A percentile compares a stretch with the other conserved stretches of the same genome.
Evolutionary conservation across 2,797 vertebrate genomes (phyloP).

Genomic region (Aratinga solstitialis): DNA sequence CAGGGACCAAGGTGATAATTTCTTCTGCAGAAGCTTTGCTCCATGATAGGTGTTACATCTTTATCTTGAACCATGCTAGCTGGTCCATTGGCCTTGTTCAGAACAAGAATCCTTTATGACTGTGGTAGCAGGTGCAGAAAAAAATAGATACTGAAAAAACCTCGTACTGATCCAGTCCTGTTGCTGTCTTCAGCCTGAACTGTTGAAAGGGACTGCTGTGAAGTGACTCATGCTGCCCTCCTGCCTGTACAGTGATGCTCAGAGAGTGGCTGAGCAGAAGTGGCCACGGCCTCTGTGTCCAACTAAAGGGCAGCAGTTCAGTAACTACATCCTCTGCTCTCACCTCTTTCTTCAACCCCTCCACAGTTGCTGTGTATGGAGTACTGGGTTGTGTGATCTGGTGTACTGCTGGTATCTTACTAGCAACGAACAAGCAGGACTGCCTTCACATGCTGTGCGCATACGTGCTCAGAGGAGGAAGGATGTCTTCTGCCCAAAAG

Average conservation of each 20-base stretch:
- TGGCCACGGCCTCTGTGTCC: background rate
- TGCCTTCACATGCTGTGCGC: background rate
- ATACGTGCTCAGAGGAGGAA: fast-evolving
- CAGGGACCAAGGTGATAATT: background rate
- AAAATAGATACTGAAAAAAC: background rate
- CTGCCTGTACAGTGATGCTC: fast-evolving
- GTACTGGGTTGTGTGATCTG: background rate
- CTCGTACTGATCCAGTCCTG: fast-evolving
- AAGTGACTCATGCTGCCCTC: background rate
- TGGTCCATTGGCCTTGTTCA: fast-evolving
- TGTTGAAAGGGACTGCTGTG: background rate
- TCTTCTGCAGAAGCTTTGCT: background rate
- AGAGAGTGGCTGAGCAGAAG: background rate
- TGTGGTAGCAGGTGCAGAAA: background rate
- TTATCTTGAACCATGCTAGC: background rate
- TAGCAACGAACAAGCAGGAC: background rate
- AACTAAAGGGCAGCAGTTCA: background rate
- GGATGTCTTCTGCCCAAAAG: background rate
- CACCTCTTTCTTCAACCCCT: background rate
- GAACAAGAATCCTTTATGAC: background rate
- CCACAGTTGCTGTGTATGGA: background rate
- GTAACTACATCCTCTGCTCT: background rate
- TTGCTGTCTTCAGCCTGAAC: background rate
- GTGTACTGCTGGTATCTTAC: background rate
- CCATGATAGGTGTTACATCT: background rate